Conservation (phyloP, 2,888 invertebrate genomes). For the Psylliodes chrysocephalus region DNA sequence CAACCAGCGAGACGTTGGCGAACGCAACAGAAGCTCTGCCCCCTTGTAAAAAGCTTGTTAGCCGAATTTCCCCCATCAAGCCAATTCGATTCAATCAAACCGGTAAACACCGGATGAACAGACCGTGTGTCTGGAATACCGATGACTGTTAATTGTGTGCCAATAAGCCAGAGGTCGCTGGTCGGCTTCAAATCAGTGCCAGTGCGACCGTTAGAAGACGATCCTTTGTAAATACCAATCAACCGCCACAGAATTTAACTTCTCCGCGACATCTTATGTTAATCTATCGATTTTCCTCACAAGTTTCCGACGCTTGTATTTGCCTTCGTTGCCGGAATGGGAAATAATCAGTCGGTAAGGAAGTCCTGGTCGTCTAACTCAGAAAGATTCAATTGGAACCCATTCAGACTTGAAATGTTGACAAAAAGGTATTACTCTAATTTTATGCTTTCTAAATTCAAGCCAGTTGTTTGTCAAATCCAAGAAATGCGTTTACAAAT, state of each 20-base stretch:
- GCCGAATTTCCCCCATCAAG: constrained; percentile 45
- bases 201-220: constrained; percentile 55
- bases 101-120: constrained; percentile 58
- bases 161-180: constrained; percentile 58
- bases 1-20: not conserved
- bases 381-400: not conserved
- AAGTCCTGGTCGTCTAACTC: constrained; percentile 15
- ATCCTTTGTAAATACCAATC: constrained; percentile 64
- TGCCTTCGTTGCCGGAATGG: constrained; percentile 15
- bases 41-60: constrained; percentile 52
- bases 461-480: too few species aligned
- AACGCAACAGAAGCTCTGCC: constrained; percentile 32
- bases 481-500: too few species aligned
- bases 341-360: constrained; percentile 18
- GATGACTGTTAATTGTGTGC: constrained; percentile 64
- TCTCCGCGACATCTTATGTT: constrained; percentile 38
- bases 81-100: constrained; percentile 61
- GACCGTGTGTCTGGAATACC: constrained; percentile 53
- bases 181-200: constrained; percentile 42
- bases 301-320: constrained; percentile 18
- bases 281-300: constrained; percentile 33
- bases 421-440: not conserved
- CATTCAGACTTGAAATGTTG: not conserved
- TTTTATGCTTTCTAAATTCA: too few species aligned
- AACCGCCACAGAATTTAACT: constrained; percentile 43